A percentile compares a stretch with the other conserved stretches of the same genome.
These are phyloP conservation scores for Augiades crinisus DNA, from an alignment of 2,888 invertebrate species.

Conservation along the genomic window DNA sequence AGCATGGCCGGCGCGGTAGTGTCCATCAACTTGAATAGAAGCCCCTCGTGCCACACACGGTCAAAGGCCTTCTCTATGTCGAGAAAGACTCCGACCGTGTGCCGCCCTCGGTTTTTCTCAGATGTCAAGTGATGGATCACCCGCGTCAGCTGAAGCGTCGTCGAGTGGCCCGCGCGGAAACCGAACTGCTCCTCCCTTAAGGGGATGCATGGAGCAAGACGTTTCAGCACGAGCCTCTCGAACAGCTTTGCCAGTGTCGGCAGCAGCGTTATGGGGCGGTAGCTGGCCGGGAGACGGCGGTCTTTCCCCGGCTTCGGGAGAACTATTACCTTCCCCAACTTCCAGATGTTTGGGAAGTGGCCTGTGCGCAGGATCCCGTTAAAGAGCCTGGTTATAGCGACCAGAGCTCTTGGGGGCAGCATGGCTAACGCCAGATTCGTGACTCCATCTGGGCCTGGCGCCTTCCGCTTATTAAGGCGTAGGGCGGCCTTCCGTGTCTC, in stretches of 20 bases:
- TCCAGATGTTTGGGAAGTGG: slow-evolving; percentile 31
- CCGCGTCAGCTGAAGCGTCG: too few species aligned
- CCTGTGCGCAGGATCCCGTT: slow-evolving; percentile 34
- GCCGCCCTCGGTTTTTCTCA: too few species aligned
- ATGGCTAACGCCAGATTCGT: not conserved
- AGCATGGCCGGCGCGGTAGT: too few species aligned
- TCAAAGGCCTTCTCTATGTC: too few species aligned
- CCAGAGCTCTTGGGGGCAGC: slow-evolving; percentile 25
- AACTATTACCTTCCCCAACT: slow-evolving; percentile 27
- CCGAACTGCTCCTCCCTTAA: too few species aligned
- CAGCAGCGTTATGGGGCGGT: not conserved
- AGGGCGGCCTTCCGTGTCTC: not conserved
- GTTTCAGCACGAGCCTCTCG: not conserved
- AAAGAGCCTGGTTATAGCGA: slow-evolving; percentile 25
- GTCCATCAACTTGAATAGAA: too few species aligned
- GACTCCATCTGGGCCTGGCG: not conserved
- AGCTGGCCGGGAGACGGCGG: not conserved
- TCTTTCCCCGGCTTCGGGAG: too few species aligned
- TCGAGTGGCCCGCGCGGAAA: too few species aligned
- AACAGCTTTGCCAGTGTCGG: not conserved
- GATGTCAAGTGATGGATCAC: too few species aligned
- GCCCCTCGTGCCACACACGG: too few species aligned
- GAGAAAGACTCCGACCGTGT: too few species aligned
- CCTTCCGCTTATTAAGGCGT: not conserved
- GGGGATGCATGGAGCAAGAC: too few species aligned